Evolutionary conservation across 2,888 invertebrate species (phyloP).

Genomic region (Melangyna quadrimaculata): DNA sequence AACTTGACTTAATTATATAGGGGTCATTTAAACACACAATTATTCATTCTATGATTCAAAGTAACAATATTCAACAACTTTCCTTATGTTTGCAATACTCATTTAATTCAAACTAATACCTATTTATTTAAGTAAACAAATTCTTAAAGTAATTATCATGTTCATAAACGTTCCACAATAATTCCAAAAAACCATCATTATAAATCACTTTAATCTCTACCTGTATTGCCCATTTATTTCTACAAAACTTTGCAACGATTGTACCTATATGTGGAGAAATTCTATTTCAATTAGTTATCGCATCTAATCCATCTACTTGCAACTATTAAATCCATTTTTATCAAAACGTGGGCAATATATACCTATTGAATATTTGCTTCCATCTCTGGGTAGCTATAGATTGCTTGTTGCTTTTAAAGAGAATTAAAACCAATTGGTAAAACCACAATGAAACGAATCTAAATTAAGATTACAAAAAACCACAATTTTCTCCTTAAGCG

Average conservation of each 20-base stretch:
- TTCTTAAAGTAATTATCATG: too few species aligned
- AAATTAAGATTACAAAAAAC: constrained; percentile 33
- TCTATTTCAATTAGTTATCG: neutral
- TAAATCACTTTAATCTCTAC: neutral
- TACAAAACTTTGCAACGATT: neutral
- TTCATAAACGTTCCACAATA: too few species aligned
- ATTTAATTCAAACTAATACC: too few species aligned
- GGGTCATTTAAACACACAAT: too few species aligned
- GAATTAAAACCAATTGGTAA: constrained; percentile 9
- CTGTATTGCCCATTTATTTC: neutral
- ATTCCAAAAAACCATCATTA: neutral
- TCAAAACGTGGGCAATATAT: neutral
- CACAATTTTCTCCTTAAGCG: constrained; percentile 49
- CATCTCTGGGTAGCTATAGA: constrained; percentile 16
- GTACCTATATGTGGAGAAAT: neutral
- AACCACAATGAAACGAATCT: constrained; percentile 21
- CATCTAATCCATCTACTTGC: constrained; percentile 45
- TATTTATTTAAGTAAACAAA: too few species aligned
- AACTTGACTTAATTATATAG: too few species aligned
- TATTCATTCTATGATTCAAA: too few species aligned
- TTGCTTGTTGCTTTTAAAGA: neutral
- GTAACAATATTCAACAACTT: too few species aligned
- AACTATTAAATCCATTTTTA: constrained; percentile 26
- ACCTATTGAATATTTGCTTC: constrained; percentile 26
- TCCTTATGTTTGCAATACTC: too few species aligned